Evolutionary conservation across 2,888 invertebrate species (phyloP).

Genomic region (Archips crataeganus): DNA sequence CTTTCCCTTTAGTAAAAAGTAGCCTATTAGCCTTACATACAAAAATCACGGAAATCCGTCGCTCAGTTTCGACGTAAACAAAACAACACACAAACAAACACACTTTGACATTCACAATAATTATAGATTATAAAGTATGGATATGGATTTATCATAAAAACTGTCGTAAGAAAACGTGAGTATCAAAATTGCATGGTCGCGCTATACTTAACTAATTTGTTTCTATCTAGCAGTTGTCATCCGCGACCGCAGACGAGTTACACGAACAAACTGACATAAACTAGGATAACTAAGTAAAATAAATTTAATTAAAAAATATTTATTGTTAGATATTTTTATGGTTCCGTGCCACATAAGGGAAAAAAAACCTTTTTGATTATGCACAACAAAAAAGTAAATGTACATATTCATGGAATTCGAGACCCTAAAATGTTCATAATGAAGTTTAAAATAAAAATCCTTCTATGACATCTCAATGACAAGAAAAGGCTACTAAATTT

Average conservation of each 20-base stretch:
- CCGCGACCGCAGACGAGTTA: conserved; percentile 68
- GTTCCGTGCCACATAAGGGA: no score
- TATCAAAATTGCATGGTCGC: conserved; percentile 53
- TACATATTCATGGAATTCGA: background rate
- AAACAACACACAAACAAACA: no score
- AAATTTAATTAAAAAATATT: conserved; percentile 17
- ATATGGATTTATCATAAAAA: no score
- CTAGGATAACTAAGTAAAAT: conserved; percentile 29
- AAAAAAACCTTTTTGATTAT: background rate
- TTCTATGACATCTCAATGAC: conserved; percentile 60
- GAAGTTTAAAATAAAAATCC: conserved; percentile 42
- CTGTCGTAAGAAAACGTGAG: conserved; percentile 42
- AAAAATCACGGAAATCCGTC: no score
- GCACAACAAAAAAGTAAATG: background rate
- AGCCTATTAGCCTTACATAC: no score
- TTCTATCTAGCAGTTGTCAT: conserved; percentile 60
- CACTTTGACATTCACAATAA: no score
- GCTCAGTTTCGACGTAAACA: no score
- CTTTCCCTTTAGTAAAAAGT: no score
- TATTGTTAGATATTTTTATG: no score
- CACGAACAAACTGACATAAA: conserved; percentile 60
- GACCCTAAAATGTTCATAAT: background rate
- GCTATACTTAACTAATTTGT: conserved; percentile 62
- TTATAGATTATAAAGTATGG: no score
- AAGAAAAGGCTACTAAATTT: conserved; percentile 59